phyloP scores from a whole-genome alignment of 92 coral and sea anemone species.

The Parazoanthus atlanticus region DNA sequence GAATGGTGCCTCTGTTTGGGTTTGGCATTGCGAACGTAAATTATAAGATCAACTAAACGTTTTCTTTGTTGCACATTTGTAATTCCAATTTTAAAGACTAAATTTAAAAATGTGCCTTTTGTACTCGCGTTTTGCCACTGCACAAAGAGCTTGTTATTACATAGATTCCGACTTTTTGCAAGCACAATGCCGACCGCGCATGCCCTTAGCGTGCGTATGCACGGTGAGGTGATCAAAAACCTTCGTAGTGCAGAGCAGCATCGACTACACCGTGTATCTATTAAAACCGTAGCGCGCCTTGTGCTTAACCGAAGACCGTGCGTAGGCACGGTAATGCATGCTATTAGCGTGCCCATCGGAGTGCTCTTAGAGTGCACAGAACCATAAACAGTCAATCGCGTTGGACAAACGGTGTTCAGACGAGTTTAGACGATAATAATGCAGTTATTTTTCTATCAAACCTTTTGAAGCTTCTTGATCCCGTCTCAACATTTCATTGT shows the following conservation, averaged over 20 bases:
- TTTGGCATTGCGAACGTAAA: neutral
- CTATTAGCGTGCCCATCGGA: constrained; percentile 21
- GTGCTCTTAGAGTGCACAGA: constrained; percentile 18
- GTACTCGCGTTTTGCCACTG: neutral
- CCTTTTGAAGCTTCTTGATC: constrained; percentile 22
- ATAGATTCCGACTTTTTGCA: neutral
- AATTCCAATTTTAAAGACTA: neutral
- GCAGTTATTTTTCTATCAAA: constrained; percentile 13
- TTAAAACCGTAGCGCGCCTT: constrained; percentile 23
- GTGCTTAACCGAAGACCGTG: constrained; percentile 23
- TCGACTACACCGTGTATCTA: constrained; percentile 15
- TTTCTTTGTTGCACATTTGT: constrained; percentile 2
- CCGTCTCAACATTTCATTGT: constrained; percentile 10
- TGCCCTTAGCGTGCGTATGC: constrained; percentile 23
- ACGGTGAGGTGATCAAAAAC: constrained; percentile 22
- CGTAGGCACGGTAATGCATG: constrained; percentile 25
- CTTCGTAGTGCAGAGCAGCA: constrained; percentile 4
- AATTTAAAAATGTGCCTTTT: neutral
- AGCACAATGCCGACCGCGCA: constrained; percentile 5
- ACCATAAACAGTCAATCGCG: neutral
- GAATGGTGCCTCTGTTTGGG: constrained; percentile 3
- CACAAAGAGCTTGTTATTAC: neutral
- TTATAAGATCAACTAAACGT: neutral
- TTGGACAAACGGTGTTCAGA: constrained; percentile 16
- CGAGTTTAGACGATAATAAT: constrained; percentile 4